Base-by-base conservation (phyloP, 1,140 invertebrate species). In the Heliothis subflexa region DNA sequence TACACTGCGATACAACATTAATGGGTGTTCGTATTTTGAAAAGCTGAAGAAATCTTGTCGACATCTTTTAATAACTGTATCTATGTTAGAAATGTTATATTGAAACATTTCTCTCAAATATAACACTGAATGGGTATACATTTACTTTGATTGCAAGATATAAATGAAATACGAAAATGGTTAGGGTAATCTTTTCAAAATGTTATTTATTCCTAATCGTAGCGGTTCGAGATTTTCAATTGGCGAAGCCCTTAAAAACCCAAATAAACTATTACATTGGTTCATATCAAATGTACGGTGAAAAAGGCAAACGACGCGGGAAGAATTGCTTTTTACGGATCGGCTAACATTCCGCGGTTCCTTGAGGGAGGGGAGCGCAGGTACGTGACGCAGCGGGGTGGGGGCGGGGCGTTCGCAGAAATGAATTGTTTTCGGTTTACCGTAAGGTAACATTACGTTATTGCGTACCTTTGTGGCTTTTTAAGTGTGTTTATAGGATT, bases 251-350 rank as follows among this genome's bases (percentile, higher is more conserved):
- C 73, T 59, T 68, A 72, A 79, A 50, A 71, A 45, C 68, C 78
- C 80, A 83, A 85, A 86, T 85, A 87, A 87, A 86, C 83, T 88
- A 89, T 86, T 80, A 85, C 85, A 85, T 85, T 83, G 85, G 83
- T 88, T 86, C 83, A 85, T 83, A 91, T 89, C 89, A 87, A 91
- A 92, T 89, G 89, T 92, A 92, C 85, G 88, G 84, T 88, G 85
- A 88, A 91, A 88, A 88, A 88, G 86, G 84, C 83, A 88, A 92
- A 92, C 88, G 88, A 79, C 83, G 87, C 85, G 88, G 84, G 86
- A 90, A 89, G 89, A 91, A 92, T 92, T 89, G 89, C 89, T 89
- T 91, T 92, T 92, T 88, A 92, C 89, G 91, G 88, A 90, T 91
- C 88, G 84, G 75, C 88, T 88, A 89, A 81, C 89, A 88, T 89